Conservation (phyloP, 2,888 invertebrate species). For the Drosophila histrio region DNA sequence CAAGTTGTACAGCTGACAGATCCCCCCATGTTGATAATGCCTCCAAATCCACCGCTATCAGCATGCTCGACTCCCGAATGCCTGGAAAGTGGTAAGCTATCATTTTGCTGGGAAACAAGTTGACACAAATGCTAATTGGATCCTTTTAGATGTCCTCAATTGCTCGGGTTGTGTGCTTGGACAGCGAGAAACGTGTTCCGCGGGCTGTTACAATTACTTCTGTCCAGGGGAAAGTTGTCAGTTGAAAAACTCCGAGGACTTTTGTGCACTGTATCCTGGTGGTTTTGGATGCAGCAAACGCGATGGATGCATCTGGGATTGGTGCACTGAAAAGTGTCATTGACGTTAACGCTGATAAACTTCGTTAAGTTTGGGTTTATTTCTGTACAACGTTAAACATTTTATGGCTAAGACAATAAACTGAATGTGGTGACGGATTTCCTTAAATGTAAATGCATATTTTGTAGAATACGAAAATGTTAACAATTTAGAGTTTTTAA, state of each 20-base stretch:
- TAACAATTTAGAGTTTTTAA: too few species aligned
- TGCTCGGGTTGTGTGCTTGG: conserved; percentile 73
- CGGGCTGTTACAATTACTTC: conserved; percentile 66
- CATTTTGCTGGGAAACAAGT: not conserved
- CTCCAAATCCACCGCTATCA: conserved; percentile 69
- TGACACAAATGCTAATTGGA: not conserved
- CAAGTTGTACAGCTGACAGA: conserved; percentile 39
- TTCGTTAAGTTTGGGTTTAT: not conserved
- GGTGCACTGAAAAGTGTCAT: conserved; percentile 61
- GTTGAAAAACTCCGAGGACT: conserved; percentile 58
- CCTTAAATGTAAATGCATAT: too few species aligned
- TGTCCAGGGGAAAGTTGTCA: conserved; percentile 64
- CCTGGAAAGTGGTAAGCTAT: conserved; percentile 46
- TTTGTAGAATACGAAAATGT: too few species aligned
- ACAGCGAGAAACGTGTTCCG: conserved; percentile 62
- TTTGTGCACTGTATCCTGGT: conserved; percentile 66
- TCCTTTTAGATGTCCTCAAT: conserved; percentile 53
- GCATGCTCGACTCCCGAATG: conserved; percentile 61
- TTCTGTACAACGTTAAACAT: not conserved
- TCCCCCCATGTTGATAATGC: conserved; percentile 67
- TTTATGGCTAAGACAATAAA: not conserved
- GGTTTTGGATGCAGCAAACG: conserved; percentile 63
- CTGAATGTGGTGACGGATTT: not conserved
- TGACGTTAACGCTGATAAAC: not conserved
- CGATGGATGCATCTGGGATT: conserved; percentile 75